phyloP scores from a whole-genome alignment of 2,888 invertebrate species.

The Metallyticus violacea region DNA sequence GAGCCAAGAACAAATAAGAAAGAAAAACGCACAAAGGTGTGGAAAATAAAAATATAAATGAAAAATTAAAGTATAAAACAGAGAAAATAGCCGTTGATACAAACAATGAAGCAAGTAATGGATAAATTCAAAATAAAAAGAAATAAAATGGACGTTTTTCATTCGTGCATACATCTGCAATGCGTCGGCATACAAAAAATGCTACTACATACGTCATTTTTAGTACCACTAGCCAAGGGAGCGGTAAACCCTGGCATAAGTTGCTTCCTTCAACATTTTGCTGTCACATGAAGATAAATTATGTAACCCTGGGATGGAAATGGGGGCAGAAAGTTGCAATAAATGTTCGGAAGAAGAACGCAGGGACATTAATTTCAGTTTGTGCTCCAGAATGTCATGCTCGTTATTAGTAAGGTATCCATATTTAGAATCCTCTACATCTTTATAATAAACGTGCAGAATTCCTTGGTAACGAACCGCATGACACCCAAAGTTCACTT shows the following conservation, averaged over 20 bases:
- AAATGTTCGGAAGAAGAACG: background rate
- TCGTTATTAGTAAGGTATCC: background rate
- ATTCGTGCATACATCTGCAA: too few relatives aligned
- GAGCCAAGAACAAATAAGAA: too few relatives aligned
- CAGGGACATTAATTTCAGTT: background rate
- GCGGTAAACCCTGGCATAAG: background rate
- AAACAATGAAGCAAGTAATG: too few relatives aligned
- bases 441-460: background rate
- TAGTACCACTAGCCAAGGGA: background rate
- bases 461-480: background rate
- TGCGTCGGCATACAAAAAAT: background rate
- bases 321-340: background rate
- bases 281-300: background rate
- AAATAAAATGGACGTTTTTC: too few relatives aligned
- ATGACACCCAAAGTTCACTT: background rate
- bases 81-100: too few relatives aligned
- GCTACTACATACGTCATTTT: background rate
- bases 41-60: too few relatives aligned
- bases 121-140: too few relatives aligned
- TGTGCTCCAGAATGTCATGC: too few relatives aligned
- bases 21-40: too few relatives aligned
- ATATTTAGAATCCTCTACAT: background rate
- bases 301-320: background rate
- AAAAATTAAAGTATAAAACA: too few relatives aligned
- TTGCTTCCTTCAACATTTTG: background rate